Evolutionary conservation across 2,797 vertebrate species (phyloP), one percentile per base, ranked within the genome.

Genomic region (Lepus townsendii): DNA sequence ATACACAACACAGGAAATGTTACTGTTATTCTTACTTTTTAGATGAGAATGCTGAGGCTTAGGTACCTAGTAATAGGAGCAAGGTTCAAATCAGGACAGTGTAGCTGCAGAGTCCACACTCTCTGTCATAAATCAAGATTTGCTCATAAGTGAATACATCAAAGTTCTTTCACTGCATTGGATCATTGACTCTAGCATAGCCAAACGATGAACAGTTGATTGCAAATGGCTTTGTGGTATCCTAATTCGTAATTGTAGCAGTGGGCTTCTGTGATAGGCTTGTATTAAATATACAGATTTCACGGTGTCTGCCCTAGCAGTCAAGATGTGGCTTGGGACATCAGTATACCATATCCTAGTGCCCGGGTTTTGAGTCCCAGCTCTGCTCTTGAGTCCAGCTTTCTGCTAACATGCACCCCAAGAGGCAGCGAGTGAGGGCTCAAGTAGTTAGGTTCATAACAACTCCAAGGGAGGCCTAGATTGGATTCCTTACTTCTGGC

Each of bases 151-250:
- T 54, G 42, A 84, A 73, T 83, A 11, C 66, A 72, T 88, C 17
- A 68, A 77, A 90, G 7, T 94, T 85, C n/a, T 69, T 93, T 75
- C 20, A n/a, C 52, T 82, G 80, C 87, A 95, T 12, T 73, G 63
- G 24, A 20, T 4, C 26, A 72, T 10, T 83, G 52, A 80, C 20
- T 88, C 68, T 50, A 93, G 47, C 8, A 82, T 5, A 91, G 22
- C 16, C 14, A 93, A 84, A 19, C 57, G 4, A 88, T 69, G 78
- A 83, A 76, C 30, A 94, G 38, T 42, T 68, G 10, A 57, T 54
- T 62, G 1, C n/a, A 80, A 76, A 88, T 73, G 50, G 9, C 11
- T 83, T 60, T 79, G 47, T 22, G 72, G 26, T n/a, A 68, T 27
- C 7, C 54, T 71, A 76, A 90, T 76, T 66, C 63, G 90, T 14